Conservation (phyloP, 2,888 invertebrate species). For the Lamellibrachia satsuma region DNA sequence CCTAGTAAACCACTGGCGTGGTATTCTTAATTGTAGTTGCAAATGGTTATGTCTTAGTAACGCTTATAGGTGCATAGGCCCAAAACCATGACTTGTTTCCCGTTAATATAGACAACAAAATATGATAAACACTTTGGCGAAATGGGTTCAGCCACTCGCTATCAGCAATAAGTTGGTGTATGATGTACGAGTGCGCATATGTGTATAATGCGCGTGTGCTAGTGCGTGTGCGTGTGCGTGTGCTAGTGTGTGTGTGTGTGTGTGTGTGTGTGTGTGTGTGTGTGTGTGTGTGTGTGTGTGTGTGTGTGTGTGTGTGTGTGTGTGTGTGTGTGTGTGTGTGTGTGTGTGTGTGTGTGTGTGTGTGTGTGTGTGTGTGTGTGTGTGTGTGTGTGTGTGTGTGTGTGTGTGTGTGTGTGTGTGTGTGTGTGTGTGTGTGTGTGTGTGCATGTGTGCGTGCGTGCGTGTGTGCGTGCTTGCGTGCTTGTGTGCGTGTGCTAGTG, state of each 20-base stretch:
- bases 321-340: constrained; percentile 35
- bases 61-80: too few relatives aligned
- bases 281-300: constrained; percentile 28
- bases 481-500: not conserved
- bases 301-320: constrained; percentile 26
- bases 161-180: too few relatives aligned
- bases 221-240: constrained; percentile 19
- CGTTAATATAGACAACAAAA: too few relatives aligned
- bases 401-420: constrained; percentile 17
- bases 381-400: constrained; percentile 32
- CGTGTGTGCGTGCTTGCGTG: not conserved
- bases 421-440: not conserved
- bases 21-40: too few relatives aligned
- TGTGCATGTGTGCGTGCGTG: not conserved
- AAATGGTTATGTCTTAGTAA: too few relatives aligned
- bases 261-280: constrained; percentile 23
- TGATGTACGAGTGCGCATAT: too few relatives aligned
- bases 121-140: too few relatives aligned
- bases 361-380: constrained; percentile 34
- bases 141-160: too few relatives aligned
- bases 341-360: constrained; percentile 35
- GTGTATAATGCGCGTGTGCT: not conserved
- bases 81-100: too few relatives aligned
- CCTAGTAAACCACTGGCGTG: too few relatives aligned
- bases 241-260: constrained; percentile 22